phyloP scores from a whole-genome alignment of 2,888 invertebrate species.

The Zygothrica quintamaculata region DNA sequence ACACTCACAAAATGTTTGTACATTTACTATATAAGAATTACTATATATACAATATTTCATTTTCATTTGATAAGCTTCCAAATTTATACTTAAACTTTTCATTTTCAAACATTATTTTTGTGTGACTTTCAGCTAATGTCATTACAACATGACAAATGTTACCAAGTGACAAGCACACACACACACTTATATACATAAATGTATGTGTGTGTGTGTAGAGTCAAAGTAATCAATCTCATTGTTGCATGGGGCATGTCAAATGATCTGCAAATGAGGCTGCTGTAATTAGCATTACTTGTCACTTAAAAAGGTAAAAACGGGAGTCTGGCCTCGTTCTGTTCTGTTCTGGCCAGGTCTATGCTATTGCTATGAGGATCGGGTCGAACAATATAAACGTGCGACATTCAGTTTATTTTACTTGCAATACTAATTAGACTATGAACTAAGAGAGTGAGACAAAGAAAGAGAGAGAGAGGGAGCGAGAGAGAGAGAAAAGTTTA shows the following conservation, averaged over 20 bases:
- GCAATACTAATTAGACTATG: slow-evolving; percentile 53
- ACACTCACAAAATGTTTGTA: no score
- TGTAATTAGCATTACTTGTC: slow-evolving; percentile 55
- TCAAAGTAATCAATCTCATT: slow-evolving; percentile 18
- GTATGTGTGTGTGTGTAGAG: no score
- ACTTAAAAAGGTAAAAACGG: slow-evolving; percentile 33
- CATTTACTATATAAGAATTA: no score
- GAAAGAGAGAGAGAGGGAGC: background rate
- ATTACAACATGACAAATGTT: background rate
- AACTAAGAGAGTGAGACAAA: slow-evolving; percentile 9
- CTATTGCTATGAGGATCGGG: slow-evolving; percentile 9
- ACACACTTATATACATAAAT: slow-evolving; percentile 6
- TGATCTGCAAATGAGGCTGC: slow-evolving; percentile 15
- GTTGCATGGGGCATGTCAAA: slow-evolving; percentile 26
- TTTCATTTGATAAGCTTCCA: no score
- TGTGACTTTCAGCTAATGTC: slow-evolving; percentile 6
- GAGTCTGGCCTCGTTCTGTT: slow-evolving; percentile 7
- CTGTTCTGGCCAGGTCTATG: slow-evolving; percentile 8
- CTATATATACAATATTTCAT: no score
- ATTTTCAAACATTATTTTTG: no score
- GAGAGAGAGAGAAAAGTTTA: background rate
- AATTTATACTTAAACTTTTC: no score
- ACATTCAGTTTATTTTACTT: slow-evolving; percentile 13
- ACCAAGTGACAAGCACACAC: slow-evolving; percentile 1
- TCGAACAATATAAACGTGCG: slow-evolving; percentile 3